Evolutionary conservation across 2,797 vertebrate genomes (phyloP).

Genomic region (Menidia menidia): DNA sequence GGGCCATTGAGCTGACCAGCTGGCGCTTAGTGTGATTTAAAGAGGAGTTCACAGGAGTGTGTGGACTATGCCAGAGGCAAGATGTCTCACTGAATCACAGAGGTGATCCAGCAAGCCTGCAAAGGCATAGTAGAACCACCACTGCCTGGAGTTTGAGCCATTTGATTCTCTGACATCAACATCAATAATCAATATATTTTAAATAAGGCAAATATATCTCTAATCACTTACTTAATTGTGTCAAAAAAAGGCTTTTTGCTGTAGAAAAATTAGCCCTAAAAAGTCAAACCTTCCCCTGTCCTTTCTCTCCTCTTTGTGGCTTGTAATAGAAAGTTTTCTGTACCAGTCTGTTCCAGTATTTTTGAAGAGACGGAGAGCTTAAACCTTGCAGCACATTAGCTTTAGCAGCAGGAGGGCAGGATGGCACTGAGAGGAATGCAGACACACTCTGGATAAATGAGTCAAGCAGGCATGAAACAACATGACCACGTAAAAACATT

Average conservation of each 20-base stretch:
- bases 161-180: background rate
- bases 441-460: conserved; percentile 57
- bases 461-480: conserved; percentile 69
- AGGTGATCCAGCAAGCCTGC: background rate
- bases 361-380: conserved; percentile 56
- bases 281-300: conserved; percentile 12
- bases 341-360: conserved; percentile 45
- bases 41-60: background rate
- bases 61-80: background rate
- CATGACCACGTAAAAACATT: conserved; percentile 57
- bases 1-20: background rate
- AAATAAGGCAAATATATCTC: background rate
- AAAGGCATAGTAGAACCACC: background rate
- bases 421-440: conserved; percentile 60
- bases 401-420: conserved; percentile 62
- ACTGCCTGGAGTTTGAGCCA: background rate
- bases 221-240: background rate
- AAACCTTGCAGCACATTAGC: conserved; percentile 74
- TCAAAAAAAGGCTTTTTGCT: background rate
- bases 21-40: background rate
- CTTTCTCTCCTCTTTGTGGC: conserved; percentile 23
- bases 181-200: too few species aligned
- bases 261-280: background rate
- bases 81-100: background rate
- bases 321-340: conserved; percentile 48